Evolutionary conservation across 2,113 vertebrate genomes (phyloP).

Genomic region (Pelodiscus sinensis): DNA sequence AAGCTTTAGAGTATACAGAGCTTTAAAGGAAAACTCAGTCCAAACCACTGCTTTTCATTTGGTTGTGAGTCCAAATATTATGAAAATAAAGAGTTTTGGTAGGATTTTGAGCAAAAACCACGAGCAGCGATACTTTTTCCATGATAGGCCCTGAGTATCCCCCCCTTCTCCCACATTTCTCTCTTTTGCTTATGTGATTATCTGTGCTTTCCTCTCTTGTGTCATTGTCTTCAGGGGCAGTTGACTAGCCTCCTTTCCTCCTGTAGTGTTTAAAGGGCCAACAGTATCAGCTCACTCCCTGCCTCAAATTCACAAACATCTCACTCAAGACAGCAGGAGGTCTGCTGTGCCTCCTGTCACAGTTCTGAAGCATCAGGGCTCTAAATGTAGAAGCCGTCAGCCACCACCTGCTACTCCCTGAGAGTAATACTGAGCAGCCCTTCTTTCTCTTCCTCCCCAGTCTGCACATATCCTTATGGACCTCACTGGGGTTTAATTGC

Average conservation of each 20-base stretch:
- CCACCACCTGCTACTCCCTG: not conserved
- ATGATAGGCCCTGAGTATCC: not conserved
- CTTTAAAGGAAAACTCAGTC: not conserved
- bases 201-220: not conserved
- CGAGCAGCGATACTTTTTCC: not conserved
- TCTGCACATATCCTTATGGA: not conserved
- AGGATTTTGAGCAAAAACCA: not conserved
- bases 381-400: not conserved
- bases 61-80: not conserved
- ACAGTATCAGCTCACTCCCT: not conserved
- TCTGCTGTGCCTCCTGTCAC: not conserved
- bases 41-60: not conserved
- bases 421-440: not conserved
- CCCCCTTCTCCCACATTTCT: not conserved
- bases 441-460: not conserved
- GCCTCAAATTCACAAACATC: not conserved
- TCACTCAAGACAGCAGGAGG: not conserved
- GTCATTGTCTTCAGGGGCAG: not conserved
- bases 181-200: rapidly evolving
- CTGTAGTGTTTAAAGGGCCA: not conserved
- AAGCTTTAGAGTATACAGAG: not conserved
- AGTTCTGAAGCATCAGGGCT: not conserved
- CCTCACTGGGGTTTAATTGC: rapidly evolving
- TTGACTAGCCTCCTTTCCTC: not conserved
- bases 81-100: not conserved